Conservation (phyloP, 1,140 invertebrate species). For the Megalopta genalis region DNA sequence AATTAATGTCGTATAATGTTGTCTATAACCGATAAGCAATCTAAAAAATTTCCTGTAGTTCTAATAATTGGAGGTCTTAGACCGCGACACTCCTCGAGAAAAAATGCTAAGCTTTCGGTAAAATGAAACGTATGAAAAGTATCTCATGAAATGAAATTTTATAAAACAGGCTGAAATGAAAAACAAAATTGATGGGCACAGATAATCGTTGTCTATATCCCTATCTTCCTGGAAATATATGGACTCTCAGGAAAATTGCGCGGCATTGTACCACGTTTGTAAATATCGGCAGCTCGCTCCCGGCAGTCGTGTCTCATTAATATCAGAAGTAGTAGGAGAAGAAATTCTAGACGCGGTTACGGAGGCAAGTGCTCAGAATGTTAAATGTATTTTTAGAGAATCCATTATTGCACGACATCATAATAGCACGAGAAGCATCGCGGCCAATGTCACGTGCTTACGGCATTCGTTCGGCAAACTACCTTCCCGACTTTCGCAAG, state of each 20-base stretch:
- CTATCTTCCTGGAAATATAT: no score
- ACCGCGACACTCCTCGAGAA: no score
- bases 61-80: no score
- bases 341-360: background rate
- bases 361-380: background rate
- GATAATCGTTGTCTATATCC: background rate
- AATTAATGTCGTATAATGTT: no score
- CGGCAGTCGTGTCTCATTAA: background rate
- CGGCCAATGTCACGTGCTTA: background rate
- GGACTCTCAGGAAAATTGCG: background rate
- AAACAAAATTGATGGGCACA: background rate
- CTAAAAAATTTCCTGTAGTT: no score
- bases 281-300: background rate
- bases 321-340: background rate
- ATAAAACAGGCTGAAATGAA: no score
- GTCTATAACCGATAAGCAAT: no score
- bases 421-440: background rate
- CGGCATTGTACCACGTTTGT: background rate
- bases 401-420: background rate
- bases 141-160: no score
- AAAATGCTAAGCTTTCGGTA: no score
- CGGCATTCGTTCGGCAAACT: background rate
- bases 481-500: constrained; percentile 4
- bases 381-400: background rate
- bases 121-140: no score